A percentile compares a stretch with the other conserved stretches of the same genome.
Conservation (phyloP, 2,888 invertebrate genomes). For the Oithona nana region DNA sequence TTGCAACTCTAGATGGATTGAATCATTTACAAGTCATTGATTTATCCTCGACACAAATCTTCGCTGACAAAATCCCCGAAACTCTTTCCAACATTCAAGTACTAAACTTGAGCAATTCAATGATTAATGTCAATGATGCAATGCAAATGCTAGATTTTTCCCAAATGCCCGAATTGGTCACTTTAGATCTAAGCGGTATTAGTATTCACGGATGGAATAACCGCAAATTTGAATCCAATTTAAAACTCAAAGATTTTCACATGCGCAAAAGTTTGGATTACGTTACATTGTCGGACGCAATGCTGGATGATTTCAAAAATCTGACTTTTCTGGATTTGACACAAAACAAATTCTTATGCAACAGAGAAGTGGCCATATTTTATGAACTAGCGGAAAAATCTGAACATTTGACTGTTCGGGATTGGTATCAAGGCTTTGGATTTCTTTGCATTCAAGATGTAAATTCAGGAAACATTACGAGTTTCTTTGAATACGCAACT, state of each 20-base stretch:
- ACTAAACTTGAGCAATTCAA: background rate
- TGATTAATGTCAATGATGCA: background rate
- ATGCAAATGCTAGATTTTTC: background rate
- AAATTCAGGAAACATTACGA: background rate
- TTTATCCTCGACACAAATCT: background rate
- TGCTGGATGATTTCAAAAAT: constrained; percentile 18
- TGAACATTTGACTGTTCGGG: background rate
- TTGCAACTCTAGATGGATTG: background rate
- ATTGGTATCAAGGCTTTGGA: background rate
- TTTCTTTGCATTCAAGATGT: background rate
- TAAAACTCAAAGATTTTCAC: constrained; percentile 1
- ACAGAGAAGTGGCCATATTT: background rate
- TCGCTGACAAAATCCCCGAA: background rate
- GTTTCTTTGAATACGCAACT: background rate
- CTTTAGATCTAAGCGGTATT: background rate
- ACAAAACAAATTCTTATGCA: constrained; percentile 18
- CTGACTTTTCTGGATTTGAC: constrained; percentile 16
- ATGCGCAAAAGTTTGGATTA: constrained; percentile 17
- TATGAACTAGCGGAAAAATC: background rate
- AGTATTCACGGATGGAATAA: background rate
- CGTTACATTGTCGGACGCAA: constrained; percentile 13
- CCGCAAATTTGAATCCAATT: background rate
- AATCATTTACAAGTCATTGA: background rate
- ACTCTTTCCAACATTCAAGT: background rate
- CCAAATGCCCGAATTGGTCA: background rate